These are phyloP conservation scores for Pycnomerus fuliginosus DNA, from an alignment of 2,888 invertebrate species.

Conservation along the genomic window DNA sequence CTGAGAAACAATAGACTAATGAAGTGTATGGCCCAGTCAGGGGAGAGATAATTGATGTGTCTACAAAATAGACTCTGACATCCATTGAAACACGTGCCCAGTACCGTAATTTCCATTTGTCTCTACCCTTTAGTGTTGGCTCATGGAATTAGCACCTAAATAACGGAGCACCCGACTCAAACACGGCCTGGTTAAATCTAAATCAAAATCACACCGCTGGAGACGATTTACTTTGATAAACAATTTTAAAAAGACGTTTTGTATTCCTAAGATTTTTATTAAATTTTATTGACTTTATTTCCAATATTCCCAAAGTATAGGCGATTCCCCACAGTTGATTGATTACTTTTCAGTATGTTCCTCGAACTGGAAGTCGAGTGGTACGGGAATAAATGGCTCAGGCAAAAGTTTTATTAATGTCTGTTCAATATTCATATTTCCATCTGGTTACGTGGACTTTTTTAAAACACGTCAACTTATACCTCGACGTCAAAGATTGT, in stretches of 20 bases:
- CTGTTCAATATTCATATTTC: slow-evolving; percentile 30
- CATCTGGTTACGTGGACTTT: slow-evolving; percentile 26
- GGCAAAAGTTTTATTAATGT: slow-evolving; percentile 29
- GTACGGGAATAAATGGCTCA: slow-evolving; percentile 25
- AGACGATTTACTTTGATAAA: too few relatives aligned
- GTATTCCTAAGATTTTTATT: slow-evolving; percentile 14
- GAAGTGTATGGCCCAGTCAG: slow-evolving; percentile 25
- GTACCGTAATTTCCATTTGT: slow-evolving; percentile 21
- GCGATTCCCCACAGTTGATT: slow-evolving; percentile 27
- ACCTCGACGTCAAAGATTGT: too few relatives aligned
- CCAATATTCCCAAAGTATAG: slow-evolving; percentile 25
- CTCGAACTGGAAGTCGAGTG: slow-evolving; percentile 26
- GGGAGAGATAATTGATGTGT: slow-evolving; percentile 30
- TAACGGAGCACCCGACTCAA: too few relatives aligned
- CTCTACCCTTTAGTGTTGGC: slow-evolving; percentile 6
- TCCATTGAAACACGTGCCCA: slow-evolving; percentile 19
- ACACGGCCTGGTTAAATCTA: neutral
- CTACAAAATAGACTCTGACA: slow-evolving; percentile 24
- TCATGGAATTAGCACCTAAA: slow-evolving; percentile 18
- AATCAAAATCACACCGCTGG: neutral
- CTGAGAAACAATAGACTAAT: slow-evolving; percentile 31
- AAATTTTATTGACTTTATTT: slow-evolving; percentile 29
- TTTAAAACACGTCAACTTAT: too few relatives aligned
- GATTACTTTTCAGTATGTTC: slow-evolving; percentile 32
- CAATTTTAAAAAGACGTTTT: slow-evolving; percentile 6